A percentile compares a stretch with the other conserved stretches of the same genome.
Evolutionary conservation across 2,888 invertebrate species (phyloP).

Genomic region (Tanaodytes sp.): DNA sequence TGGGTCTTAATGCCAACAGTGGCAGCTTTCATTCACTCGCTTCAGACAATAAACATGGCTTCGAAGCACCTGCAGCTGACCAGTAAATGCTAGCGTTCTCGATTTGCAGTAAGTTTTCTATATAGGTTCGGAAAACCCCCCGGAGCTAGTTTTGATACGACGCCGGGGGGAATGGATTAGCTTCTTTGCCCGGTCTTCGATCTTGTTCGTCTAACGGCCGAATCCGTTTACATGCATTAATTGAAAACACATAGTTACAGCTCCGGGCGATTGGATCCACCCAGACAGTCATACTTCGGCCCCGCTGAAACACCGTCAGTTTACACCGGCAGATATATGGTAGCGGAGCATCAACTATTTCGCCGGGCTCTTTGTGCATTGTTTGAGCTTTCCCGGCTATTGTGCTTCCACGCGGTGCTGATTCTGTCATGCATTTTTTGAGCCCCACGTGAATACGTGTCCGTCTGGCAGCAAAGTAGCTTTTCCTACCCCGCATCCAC

Average conservation of each 20-base stretch:
- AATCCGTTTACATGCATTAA: constrained; percentile 8
- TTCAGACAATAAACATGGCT: too few species aligned
- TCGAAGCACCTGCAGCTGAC: too few species aligned
- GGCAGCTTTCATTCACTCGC: too few species aligned
- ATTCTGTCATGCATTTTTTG: constrained; percentile 55
- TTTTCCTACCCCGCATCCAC: background rate
- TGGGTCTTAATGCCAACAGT: too few species aligned
- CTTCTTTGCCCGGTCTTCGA: too few species aligned
- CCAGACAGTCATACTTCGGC: background rate
- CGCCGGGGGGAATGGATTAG: too few species aligned
- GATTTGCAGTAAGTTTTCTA: too few species aligned
- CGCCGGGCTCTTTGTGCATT: constrained; percentile 66
- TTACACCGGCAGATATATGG: constrained; percentile 54
- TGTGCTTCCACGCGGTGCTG: constrained; percentile 62
- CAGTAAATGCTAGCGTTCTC: too few species aligned
- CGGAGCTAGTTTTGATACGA: too few species aligned
- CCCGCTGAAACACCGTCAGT: background rate
- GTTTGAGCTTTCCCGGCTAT: constrained; percentile 66
- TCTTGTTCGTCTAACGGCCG: too few species aligned
- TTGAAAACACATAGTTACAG: constrained; percentile 5
- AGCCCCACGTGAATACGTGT: constrained; percentile 28
- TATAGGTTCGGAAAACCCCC: too few species aligned
- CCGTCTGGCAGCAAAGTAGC: background rate
- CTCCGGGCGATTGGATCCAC: background rate
- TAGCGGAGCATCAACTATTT: constrained; percentile 62